Base-by-base conservation (phyloP, 1,140 invertebrate genomes). In the Drosophila ironensis region DNA sequence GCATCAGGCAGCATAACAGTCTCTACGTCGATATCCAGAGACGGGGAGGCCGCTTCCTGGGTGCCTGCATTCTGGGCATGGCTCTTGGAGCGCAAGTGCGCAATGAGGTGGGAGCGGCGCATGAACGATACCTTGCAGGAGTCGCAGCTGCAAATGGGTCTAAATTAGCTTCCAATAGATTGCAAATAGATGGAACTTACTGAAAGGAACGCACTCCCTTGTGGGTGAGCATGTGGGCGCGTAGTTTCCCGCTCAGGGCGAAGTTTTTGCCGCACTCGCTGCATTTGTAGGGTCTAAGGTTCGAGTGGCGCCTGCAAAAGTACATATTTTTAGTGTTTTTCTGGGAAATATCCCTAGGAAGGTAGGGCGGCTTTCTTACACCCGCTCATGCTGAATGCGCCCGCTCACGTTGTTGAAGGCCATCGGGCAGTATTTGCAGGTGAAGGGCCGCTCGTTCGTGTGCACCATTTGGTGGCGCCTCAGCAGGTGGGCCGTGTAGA, bases 221-320 rank as follows among this genome's bases (percentile, higher is more conserved):
- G 91, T 99, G 98, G 89, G 99, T 99, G 68, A 98, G 93, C 77
- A 97, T 98, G 91, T 99, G 98, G 90, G 99, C 98, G 11, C 97
- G 97, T 77, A 99, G 93, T 93, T 99, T 99, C 70, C 97, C 98
- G 88, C 97, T 98, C 92, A 99, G 99, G 70, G 98, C 98, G 91
- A 99, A 99, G 61, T 97, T 95, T 92, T 99, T 99, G 72, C 96
- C 95, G 92, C 98, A 99, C 90, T 99, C 97, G 19, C 95, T 96
- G 92, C 98, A 99, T 91, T 98, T 98, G 93, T 99, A 99, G 9
- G 98, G 98, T 91, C 99, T 99, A 2, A 67, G 57, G 17, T 70
- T 60, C 2, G 78, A 86, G n/a, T 84, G 78, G 4, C 64, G 78
- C 12, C 78, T 84, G 22, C 0, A 25, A 47, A 5, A 14, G 0